phyloP scores from a whole-genome alignment of 2,888 invertebrate species.

The Cheiracanthium punctorium region DNA sequence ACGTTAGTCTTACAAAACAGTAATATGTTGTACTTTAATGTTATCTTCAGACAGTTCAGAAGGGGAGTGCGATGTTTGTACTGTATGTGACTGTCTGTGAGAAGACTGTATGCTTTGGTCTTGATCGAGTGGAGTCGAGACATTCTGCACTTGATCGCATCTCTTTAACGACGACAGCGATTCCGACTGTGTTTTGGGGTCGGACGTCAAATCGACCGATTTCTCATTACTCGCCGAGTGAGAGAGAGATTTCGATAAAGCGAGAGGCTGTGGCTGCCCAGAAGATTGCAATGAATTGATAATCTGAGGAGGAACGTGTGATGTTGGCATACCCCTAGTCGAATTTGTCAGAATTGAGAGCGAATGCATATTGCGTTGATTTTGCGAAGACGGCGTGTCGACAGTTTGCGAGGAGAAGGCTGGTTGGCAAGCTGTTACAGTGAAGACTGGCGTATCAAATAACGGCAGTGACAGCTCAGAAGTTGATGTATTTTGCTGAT shows the following conservation, averaged over 20 bases:
- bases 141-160: not conserved
- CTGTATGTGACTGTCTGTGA: not conserved
- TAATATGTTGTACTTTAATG: constrained; percentile 56
- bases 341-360: too few relatives aligned
- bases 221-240: not conserved
- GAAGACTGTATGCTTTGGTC: constrained; percentile 15
- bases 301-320: constrained; percentile 16
- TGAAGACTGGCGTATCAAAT: not conserved
- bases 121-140: constrained; percentile 29
- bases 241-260: not conserved
- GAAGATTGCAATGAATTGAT: too few relatives aligned
- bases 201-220: not conserved
- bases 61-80: not conserved
- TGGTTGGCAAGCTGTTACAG: not conserved
- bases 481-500: not conserved
- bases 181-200: not conserved
- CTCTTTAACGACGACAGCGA: too few relatives aligned
- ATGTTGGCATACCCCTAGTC: not conserved
- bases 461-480: not conserved
- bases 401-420: not conserved
- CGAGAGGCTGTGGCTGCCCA: not conserved
- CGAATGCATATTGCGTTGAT: not conserved
- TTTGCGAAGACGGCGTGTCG: not conserved
- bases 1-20: constrained; percentile 23
- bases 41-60: constrained; percentile 15